Conservation (phyloP, 1,140 invertebrate genomes). For the Scaptomyza montana region DNA sequence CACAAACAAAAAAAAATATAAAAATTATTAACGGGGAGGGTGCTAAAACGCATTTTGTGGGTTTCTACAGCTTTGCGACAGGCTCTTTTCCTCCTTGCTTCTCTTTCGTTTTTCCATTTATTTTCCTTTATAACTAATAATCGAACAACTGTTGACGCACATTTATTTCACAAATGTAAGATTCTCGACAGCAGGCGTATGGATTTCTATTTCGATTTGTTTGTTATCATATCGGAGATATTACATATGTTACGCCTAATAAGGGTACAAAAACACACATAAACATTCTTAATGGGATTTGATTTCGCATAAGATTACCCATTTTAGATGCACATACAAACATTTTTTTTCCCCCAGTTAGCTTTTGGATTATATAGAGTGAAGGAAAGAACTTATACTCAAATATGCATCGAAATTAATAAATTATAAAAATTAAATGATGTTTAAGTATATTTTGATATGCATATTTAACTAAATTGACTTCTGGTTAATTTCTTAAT, state of each 20-base stretch:
- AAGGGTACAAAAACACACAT: constrained; percentile 6
- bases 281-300: constrained; percentile 27
- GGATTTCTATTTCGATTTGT: constrained; percentile 34
- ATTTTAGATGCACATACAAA: not conserved
- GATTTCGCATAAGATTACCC: constrained; percentile 8
- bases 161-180: not conserved
- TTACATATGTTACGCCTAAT: constrained; percentile 52
- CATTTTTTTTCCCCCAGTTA: too few relatives aligned
- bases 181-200: constrained; percentile 39
- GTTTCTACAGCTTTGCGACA: constrained; percentile 44
- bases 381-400: too few relatives aligned
- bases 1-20: not conserved
- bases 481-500: too few relatives aligned
- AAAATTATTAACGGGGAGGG: constrained; percentile 3
- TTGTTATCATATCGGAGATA: constrained; percentile 45
- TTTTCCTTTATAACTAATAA: constrained; percentile 27
- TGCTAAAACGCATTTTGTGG: constrained; percentile 46
- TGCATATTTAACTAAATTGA: too few relatives aligned
- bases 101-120: not conserved
- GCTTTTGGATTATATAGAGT: too few relatives aligned
- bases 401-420: too few relatives aligned
- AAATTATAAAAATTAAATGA: too few relatives aligned
- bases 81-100: not conserved
- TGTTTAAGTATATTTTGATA: too few relatives aligned
- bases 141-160: not conserved